These are phyloP conservation scores for Trachelipus rathkii DNA, from an alignment of 1,140 invertebrate genomes.

Conservation along the genomic window DNA sequence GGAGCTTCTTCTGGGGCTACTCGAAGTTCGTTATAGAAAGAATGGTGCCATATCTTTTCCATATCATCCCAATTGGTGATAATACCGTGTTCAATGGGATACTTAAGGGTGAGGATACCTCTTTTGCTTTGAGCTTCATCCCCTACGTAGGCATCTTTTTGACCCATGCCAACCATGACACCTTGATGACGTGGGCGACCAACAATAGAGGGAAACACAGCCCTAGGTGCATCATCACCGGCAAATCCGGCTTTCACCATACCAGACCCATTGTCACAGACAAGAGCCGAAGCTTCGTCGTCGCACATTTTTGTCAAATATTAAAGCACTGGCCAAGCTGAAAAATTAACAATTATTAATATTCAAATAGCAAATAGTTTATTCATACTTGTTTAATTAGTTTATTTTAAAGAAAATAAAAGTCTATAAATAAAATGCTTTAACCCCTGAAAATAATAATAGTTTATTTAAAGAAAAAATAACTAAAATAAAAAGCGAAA, in stretches of 20 bases:
- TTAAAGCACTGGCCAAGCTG: neutral
- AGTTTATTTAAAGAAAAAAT: too few relatives aligned
- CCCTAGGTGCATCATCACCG: conserved; percentile 89
- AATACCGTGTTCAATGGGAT: conserved; percentile 14
- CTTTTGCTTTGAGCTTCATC: conserved; percentile 21
- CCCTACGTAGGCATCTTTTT: conserved; percentile 14
- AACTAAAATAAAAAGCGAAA: too few relatives aligned
- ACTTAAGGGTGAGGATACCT: conserved; percentile 16
- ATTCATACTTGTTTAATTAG: too few relatives aligned
- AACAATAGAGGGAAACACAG: conserved; percentile 78
- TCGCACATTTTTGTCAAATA: neutral
- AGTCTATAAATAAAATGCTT: too few relatives aligned
- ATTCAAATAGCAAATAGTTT: too few relatives aligned
- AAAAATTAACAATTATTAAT: too few relatives aligned
- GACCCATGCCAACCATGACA: conserved; percentile 21
- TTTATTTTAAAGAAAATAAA: too few relatives aligned
- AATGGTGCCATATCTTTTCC: conserved; percentile 16
- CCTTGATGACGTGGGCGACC: conserved; percentile 56
- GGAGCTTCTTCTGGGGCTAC: conserved; percentile 91
- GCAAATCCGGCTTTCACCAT: conserved; percentile 97
- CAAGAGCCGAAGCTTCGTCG: conserved; percentile 64
- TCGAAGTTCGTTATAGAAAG: conserved; percentile 85
- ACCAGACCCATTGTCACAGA: conserved; percentile 85
- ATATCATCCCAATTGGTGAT: conserved; percentile 26
- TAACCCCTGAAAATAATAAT: too few relatives aligned